Evolutionary conservation across 2,797 vertebrate genomes (phyloP).

Genomic region (Muraenolepis orangiensis): DNA sequence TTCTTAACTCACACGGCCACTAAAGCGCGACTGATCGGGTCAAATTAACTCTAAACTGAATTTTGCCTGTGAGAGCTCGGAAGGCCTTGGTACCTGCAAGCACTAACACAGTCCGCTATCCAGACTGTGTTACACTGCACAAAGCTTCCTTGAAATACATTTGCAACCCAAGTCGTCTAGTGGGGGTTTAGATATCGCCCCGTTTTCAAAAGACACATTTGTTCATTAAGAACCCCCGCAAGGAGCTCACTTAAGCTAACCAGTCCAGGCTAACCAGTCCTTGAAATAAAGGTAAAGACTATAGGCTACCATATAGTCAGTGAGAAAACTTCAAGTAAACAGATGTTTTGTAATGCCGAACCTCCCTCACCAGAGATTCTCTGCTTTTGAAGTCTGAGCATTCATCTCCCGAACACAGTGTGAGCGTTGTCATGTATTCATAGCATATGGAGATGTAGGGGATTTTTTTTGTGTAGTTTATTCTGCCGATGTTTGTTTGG

Average conservation of each 20-base stretch:
- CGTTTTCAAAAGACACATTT: neutral
- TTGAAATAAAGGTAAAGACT: neutral
- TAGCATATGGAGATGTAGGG: neutral
- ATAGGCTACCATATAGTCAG: neutral
- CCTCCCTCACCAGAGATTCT: neutral
- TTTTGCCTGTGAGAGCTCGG: neutral
- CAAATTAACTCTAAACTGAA: constrained; percentile 1
- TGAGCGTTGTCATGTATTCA: neutral
- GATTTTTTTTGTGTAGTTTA: neutral
- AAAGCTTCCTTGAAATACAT: constrained; percentile 23
- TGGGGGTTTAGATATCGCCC: constrained; percentile 30
- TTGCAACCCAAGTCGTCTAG: constrained; percentile 28
- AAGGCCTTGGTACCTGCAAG: neutral
- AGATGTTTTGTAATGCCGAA: neutral
- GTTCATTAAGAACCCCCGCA: neutral
- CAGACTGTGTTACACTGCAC: constrained; percentile 18
- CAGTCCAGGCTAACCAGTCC: neutral
- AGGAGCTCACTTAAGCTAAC: neutral
- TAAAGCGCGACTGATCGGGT: neutral
- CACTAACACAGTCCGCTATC: constrained; percentile 21
- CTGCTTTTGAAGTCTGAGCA: neutral
- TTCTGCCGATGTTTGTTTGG: neutral
- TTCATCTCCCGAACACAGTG: neutral
- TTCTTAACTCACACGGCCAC: neutral
- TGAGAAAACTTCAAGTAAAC: neutral